These are phyloP conservation scores for Meriones psammophilus DNA, from an alignment of 2,797 vertebrate species.

Conservation along the genomic window DNA sequence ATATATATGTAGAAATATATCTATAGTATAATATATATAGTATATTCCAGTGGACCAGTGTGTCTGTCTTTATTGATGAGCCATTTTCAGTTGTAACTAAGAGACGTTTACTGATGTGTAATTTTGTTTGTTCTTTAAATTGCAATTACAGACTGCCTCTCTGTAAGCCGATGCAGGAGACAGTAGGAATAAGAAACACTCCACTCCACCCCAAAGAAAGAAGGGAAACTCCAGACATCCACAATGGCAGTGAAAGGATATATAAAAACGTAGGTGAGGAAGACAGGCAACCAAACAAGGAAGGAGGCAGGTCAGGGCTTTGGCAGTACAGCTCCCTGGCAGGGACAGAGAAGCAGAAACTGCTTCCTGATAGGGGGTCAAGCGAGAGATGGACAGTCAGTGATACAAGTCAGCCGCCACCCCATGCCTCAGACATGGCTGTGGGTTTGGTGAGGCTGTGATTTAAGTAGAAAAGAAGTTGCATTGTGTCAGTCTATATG, in stretches of 20 bases:
- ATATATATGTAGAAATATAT: too few species aligned
- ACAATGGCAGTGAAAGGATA: not conserved
- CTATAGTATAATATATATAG: too few species aligned
- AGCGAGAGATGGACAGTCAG: not conserved
- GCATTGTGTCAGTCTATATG: too few species aligned
- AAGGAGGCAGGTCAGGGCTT: not conserved
- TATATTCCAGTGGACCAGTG: not conserved
- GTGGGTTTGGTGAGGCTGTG: not conserved
- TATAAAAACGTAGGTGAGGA: not conserved
- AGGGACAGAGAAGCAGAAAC: not conserved
- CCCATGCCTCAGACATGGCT: not conserved
- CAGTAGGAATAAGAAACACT: not conserved
- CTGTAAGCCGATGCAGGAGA: not conserved
- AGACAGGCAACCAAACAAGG: not conserved
- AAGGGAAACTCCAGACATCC: not conserved
- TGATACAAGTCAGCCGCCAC: not conserved
- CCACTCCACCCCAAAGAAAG: not conserved
- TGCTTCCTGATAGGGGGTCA: not conserved
- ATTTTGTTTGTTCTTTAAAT: slow-evolving; percentile 13
- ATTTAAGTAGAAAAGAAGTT: not conserved
- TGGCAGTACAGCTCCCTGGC: too few species aligned
- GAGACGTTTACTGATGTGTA: not conserved
- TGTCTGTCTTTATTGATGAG: not conserved
- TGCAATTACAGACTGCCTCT: not conserved
- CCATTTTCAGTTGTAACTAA: not conserved